Percentiles rank a stretch among this genome's conserved stretches.
Conservation (phyloP, 2,888 invertebrate genomes). For the Ceramica pisi region DNA sequence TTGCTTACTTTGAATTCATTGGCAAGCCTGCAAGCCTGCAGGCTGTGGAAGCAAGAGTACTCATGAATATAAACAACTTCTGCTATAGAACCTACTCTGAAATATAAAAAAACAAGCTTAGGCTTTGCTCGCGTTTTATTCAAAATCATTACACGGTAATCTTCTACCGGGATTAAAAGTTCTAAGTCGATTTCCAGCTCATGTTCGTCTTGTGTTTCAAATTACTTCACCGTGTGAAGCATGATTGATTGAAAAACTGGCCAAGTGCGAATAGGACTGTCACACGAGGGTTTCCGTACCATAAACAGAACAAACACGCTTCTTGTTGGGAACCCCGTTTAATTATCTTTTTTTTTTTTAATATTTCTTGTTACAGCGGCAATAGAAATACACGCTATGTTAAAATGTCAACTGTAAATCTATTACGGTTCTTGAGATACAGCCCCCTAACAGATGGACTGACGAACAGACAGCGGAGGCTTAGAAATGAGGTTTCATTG, state of each 20-base stretch:
- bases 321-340: too few species aligned
- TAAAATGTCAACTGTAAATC: too few species aligned
- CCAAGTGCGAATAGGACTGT: too few species aligned
- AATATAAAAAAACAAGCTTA: background rate
- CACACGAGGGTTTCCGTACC: too few species aligned
- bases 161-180: background rate
- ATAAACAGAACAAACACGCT: too few species aligned
- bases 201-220: background rate
- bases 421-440: too few species aligned
- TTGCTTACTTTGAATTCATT: constrained; percentile 20
- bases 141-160: background rate
- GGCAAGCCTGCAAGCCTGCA: constrained; percentile 12
- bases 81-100: background rate
- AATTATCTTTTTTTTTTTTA: too few species aligned
- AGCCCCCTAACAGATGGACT: too few species aligned
- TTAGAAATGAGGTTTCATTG: too few species aligned
- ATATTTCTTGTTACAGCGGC: too few species aligned
- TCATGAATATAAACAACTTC: constrained; percentile 30
- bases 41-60: background rate
- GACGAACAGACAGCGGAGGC: too few species aligned
- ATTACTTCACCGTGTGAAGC: background rate
- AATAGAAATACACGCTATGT: too few species aligned
- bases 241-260: background rate
- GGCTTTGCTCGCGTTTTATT: background rate
- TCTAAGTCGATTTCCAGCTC: background rate